Conservation (phyloP, 2,113 vertebrate genomes). For the Phaethornis superciliosus region DNA sequence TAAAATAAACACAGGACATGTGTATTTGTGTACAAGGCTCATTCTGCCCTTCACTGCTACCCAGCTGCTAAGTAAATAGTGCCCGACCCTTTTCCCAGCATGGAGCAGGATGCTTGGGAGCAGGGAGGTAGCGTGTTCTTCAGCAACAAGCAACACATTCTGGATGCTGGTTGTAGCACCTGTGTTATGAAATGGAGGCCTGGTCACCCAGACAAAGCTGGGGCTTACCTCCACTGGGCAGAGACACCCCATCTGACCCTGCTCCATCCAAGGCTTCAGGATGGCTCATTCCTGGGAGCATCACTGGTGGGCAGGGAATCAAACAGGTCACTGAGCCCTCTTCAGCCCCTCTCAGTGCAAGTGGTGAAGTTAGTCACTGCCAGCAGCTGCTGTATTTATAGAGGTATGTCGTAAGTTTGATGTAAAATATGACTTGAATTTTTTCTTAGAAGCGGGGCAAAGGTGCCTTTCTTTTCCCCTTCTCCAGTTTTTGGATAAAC, state of each 20-base stretch:
- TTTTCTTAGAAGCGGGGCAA: constrained; percentile 54
- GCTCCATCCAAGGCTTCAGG: neutral
- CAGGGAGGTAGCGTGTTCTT: neutral
- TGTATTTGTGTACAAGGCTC: neutral
- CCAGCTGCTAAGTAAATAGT: neutral
- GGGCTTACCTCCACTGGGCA: neutral
- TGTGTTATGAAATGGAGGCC: neutral
- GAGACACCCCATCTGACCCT: neutral
- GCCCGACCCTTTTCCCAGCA: neutral
- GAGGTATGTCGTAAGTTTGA: constrained; percentile 31
- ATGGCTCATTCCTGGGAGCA: rapidly evolving
- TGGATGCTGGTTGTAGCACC: neutral
- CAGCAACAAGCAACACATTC: rapidly evolving
- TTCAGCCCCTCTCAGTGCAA: neutral
- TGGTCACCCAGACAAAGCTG: neutral
- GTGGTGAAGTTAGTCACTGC: constrained; percentile 1
- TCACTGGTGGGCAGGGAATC: neutral
- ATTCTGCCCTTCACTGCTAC: neutral
- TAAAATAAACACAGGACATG: neutral
- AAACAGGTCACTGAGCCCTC: neutral
- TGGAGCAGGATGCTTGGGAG: neutral
- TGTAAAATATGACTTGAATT: constrained; percentile 3
- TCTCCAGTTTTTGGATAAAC: constrained; percentile 73
- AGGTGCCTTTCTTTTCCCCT: constrained; percentile 49
- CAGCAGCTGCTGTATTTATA: constrained; percentile 47